Percentiles rank a stretch among this genome's conserved stretches.
phyloP scores from a whole-genome alignment of 2,888 invertebrate species.

The Noctua janthe region DNA sequence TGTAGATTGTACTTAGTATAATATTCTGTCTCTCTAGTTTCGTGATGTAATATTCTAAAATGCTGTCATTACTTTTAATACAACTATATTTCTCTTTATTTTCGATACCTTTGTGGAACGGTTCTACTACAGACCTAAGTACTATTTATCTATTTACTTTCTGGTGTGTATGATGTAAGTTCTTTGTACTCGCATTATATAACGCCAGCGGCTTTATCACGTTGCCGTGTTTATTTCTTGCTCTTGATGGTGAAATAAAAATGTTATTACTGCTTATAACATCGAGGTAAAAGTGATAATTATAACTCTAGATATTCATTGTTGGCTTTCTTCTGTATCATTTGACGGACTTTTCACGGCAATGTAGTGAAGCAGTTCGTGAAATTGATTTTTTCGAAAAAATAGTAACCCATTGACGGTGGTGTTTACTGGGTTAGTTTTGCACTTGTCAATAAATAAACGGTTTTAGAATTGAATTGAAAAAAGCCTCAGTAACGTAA shows the following conservation, averaged over 20 bases:
- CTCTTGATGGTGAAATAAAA: conserved; percentile 79
- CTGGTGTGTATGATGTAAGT: conserved; percentile 32
- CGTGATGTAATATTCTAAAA: neutral
- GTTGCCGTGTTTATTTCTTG: conserved; percentile 72
- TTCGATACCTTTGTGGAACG: neutral
- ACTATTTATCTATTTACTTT: conserved; percentile 18
- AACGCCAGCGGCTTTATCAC: conserved; percentile 63
- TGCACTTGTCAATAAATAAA: neutral
- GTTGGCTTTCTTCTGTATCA: conserved; percentile 75
- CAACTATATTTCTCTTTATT: neutral
- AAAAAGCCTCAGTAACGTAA: neutral
- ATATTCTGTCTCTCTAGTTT: neutral
- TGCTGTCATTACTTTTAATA: neutral
- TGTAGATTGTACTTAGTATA: neutral
- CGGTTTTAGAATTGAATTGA: neutral
- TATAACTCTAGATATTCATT: conserved; percentile 75
- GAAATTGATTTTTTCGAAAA: neutral
- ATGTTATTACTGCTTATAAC: conserved; percentile 81
- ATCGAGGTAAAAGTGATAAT: conserved; percentile 79
- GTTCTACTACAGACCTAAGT: neutral
- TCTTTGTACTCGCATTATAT: conserved; percentile 70
- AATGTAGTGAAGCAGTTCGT: neutral
- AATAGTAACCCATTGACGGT: conserved; percentile 10
- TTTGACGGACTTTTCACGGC: conserved; percentile 70
- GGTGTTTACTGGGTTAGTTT: neutral